These are phyloP conservation scores for Trachelus stipa DNA, from an alignment of 2,888 invertebrate species.

Conservation along the genomic window DNA sequence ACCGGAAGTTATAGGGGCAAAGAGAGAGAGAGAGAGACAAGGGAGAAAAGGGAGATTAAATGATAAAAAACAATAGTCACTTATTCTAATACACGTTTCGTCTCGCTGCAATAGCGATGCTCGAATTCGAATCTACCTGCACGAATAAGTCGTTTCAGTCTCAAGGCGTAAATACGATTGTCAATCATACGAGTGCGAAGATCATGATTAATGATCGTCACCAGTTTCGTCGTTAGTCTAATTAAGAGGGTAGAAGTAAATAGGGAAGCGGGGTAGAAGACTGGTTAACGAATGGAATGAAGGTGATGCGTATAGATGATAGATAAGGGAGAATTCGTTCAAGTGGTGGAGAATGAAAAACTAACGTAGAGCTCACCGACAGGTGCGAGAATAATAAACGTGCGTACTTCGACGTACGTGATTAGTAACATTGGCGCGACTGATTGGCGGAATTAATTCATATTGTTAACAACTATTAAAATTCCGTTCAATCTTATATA, in stretches of 20 bases:
- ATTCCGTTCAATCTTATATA: background rate
- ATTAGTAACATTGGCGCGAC: background rate
- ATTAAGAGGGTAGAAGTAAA: background rate
- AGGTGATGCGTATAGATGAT: background rate
- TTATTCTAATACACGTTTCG: background rate
- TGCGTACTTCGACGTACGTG: background rate
- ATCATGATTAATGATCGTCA: background rate
- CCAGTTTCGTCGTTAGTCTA: background rate
- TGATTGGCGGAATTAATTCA: background rate
- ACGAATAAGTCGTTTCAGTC: conserved; percentile 38
- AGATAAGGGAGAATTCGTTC: background rate
- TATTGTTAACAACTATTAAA: background rate
- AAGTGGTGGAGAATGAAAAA: background rate
- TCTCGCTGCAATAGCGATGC: background rate
- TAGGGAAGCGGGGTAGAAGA: conserved; percentile 7
- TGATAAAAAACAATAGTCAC: background rate
- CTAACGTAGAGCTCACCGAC: conserved; percentile 8
- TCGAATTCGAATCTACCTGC: background rate
- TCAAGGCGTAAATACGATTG: conserved; percentile 60
- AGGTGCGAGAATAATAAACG: background rate
- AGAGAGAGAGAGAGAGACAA: no score
- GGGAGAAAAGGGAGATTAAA: background rate
- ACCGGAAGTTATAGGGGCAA: background rate
- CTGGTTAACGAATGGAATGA: conserved; percentile 14
- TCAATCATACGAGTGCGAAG: conserved; percentile 48